Evolutionary conservation across 2,797 vertebrate genomes (phyloP), one percentile per base, ranked within the genome.

Genomic region (Ptychobarbus kaznakovi): DNA sequence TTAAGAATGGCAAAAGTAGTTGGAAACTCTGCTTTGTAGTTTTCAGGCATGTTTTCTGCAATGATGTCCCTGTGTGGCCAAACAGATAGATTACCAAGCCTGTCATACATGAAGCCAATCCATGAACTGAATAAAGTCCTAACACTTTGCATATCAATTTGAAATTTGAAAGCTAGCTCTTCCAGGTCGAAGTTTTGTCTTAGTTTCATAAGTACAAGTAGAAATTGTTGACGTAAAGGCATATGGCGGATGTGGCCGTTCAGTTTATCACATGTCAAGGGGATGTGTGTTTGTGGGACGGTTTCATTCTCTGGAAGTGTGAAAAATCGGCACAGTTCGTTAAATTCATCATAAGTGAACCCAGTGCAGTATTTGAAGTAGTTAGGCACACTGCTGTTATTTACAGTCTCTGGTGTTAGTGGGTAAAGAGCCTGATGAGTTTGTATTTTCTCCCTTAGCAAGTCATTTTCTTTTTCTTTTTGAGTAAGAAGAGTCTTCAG

Each of bases 101-200:
- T 61, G 58, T 25, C 58, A 25, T 25, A 61, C n/a, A 61, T 61
- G 22, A 61, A 68, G 65, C 12, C 68, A 70, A 70, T 6, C 68
- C 68, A 70, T 11, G 20, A 42, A n/a, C 10, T n/a, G 20, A 70
- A 69, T 38, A 69, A 40, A 69, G 18, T 22, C 35, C 66, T 69
- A 40, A 69, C 35, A 40, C 18, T 69, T 40, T 69, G n/a, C 58
- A 61, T 61, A 25, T 61, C 58, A 1, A 12, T 61, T 25, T 61
- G 58, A 61, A 61, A 61, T 61, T 61, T 61, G 58, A 61, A 61
- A 61, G 58, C 58, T 4, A 61, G 58, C 58, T 61, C 58, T 61
- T 61, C 58, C 58, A 61, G 22, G 58, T 61, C 58, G 0, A 12
- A 61, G n/a, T 61, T 61, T 61, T 61, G 58, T 25, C 58, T 61